Conservation (phyloP, 2,888 invertebrate genomes). For the Lithosia quadra region DNA sequence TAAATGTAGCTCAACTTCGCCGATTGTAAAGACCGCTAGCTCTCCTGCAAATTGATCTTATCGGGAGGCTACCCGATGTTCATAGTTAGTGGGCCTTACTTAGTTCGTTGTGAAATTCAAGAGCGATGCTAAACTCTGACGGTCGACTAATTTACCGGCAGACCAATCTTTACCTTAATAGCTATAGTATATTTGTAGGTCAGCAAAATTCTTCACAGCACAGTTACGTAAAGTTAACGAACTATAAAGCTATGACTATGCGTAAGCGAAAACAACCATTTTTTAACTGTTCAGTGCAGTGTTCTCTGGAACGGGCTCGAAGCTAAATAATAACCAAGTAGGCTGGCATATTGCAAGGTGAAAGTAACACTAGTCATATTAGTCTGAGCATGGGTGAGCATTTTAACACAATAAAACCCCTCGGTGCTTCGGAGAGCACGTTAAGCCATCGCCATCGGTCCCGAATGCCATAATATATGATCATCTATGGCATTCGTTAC, state of each 20-base stretch:
- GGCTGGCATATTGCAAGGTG: no score
- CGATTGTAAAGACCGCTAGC: constrained; percentile 61
- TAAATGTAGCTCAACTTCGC: constrained; percentile 58
- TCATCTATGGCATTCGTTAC: no score
- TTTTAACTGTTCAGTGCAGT: neutral
- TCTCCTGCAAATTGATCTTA: constrained; percentile 70
- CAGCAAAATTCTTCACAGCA: constrained; percentile 36
- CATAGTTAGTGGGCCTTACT: constrained; percentile 71
- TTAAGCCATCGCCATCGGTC: no score
- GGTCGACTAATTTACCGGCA: constrained; percentile 72
- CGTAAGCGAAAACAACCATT: neutral
- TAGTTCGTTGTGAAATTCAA: constrained; percentile 69
- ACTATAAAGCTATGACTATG: constrained; percentile 12
- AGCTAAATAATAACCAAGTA: no score
- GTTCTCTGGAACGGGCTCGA: neutral
- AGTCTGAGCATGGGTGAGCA: no score
- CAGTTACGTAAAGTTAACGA: constrained; percentile 38
- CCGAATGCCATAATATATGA: no score
- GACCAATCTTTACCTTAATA: constrained; percentile 67
- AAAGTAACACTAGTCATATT: no score
- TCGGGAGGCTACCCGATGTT: constrained; percentile 65
- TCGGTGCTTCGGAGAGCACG: no score
- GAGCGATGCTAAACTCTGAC: constrained; percentile 63
- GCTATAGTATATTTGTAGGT: constrained; percentile 49
- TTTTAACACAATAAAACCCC: no score